Conservation (phyloP, 2,888 invertebrate genomes). For the Craniophora ligustri region DNA sequence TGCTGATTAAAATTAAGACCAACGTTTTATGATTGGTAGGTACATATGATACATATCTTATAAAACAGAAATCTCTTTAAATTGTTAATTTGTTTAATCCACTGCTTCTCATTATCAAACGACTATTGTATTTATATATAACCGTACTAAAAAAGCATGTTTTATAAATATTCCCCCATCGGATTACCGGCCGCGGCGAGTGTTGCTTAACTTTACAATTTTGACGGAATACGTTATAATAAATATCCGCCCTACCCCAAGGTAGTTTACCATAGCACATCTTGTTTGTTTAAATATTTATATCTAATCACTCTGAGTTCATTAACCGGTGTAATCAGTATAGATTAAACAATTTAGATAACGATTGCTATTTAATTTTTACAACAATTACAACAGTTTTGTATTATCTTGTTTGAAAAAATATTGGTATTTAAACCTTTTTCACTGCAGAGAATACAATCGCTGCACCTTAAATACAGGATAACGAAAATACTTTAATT, state of each 20-base stretch:
- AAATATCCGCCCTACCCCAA: slow-evolving; percentile 36
- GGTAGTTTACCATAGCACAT: slow-evolving; percentile 13
- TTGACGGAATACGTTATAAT: no score
- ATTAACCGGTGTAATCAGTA: slow-evolving; percentile 35
- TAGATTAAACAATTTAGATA: slow-evolving; percentile 34
- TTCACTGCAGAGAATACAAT: no score
- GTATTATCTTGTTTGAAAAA: no score
- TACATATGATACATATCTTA: background rate
- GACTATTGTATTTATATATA: no score
- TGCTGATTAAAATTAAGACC: background rate
- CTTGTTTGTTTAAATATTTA: slow-evolving; percentile 28
- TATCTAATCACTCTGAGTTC: slow-evolving; percentile 42
- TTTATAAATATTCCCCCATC: background rate
- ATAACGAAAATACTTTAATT: background rate
- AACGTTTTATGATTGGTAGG: no score
- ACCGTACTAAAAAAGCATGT: no score
- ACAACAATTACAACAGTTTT: background rate
- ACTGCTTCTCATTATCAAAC: no score
- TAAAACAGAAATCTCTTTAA: no score
- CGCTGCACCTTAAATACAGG: background rate
- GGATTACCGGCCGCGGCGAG: background rate
- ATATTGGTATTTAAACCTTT: no score
- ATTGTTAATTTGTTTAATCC: no score
- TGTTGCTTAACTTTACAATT: no score
- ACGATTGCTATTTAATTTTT: background rate